These are phyloP conservation scores for Ceramica pisi DNA, from an alignment of 2,888 invertebrate species.

Conservation along the genomic window DNA sequence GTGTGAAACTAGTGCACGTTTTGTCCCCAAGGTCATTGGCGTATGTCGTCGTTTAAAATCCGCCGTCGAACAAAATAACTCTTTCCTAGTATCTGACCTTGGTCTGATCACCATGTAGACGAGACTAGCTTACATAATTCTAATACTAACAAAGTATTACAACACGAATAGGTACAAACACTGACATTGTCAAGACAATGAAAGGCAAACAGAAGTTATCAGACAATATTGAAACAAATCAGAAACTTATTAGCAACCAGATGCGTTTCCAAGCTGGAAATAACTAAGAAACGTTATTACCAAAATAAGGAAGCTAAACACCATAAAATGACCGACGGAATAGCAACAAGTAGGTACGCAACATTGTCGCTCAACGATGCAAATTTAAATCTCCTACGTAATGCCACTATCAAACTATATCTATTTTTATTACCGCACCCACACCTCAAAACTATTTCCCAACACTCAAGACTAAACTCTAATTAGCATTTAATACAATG, in stretches of 20 bases:
- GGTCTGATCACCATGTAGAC: background rate
- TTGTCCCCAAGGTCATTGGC: too few species aligned
- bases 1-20: too few species aligned
- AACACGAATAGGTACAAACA: background rate
- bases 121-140: background rate
- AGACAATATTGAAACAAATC: constrained; percentile 4
- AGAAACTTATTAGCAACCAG: constrained; percentile 39
- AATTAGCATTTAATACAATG: constrained; percentile 44
- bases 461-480: constrained; percentile 57
- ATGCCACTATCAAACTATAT: constrained; percentile 76
- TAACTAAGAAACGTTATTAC: constrained; percentile 73
- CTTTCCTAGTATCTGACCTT: constrained; percentile 7
- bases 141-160: constrained; percentile 9
- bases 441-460: constrained; percentile 41
- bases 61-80: background rate
- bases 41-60: too few species aligned
- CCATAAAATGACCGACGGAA: constrained; percentile 72
- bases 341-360: constrained; percentile 75
- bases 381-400: constrained; percentile 81
- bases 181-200: constrained; percentile 2
- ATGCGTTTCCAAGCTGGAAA: constrained; percentile 51
- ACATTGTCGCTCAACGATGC: constrained; percentile 79
- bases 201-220: constrained; percentile 7
- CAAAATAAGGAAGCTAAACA: constrained; percentile 80
- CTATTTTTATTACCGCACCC: constrained; percentile 76